Evolutionary conservation across 35 echinoderm and acorn worm genomes (phyloP), one percentile per base, ranked within the genome.

Genomic region (Anneissia japonica): DNA sequence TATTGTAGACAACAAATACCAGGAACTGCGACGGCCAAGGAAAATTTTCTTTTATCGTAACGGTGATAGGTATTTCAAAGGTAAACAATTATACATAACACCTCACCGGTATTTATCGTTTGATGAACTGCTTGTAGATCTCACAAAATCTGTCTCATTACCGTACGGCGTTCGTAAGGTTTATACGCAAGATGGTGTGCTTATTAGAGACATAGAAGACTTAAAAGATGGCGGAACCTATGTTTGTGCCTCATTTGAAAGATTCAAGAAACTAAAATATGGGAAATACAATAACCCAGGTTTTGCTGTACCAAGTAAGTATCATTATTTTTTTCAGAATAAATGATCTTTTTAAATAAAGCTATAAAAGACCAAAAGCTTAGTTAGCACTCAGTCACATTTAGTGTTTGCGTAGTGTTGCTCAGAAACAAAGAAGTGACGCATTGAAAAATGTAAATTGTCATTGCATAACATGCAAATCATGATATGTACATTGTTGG

Each of bases 191-290:
- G 81, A 77, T 12, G 81, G 82, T 4, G 79, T 89, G 6, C 74
- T 74, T n/a, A 39, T 46, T 5, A 73, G 89, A 16, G 88, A 91
- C 82, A 87, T 99, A 36, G 86, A 99, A 79, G 86, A 99, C 39
- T 84, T 98, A 33, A 77, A 87, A 74, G 89, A 99, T 82, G 92
- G 92, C 21, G 79, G 89, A 74, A 75, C 92, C 0, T 99, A 99
- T 45, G 96, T 94, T 12, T 99, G 96, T 87, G 96, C 92, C 23
- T 94, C 92, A 38, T 94, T 99, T 98, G 95, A 98, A 76, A 82
- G 89, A 41, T 94, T 98, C 36, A 93, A 93, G 77, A 91, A 89
- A 75, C 75, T 98, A 82, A 89, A 88, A 51, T 98, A 98, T 87
- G 86, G 88, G 17, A 86, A 78, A 16, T 33, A 77, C 4, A 85